Evolutionary conservation across 2,888 invertebrate genomes (phyloP).

Genomic region (Trichacis sp.): DNA sequence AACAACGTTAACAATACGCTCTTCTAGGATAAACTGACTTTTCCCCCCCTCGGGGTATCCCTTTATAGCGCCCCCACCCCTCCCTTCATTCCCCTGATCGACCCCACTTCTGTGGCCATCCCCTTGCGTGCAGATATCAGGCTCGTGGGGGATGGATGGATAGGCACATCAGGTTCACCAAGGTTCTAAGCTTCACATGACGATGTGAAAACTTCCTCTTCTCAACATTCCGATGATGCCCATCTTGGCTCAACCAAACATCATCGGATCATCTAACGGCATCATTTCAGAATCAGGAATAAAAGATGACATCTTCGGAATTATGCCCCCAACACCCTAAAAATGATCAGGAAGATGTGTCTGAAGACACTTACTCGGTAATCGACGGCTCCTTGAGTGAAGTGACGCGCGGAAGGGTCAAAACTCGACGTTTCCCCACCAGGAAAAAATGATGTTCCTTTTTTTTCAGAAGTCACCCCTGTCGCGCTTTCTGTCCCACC

Average conservation of each 20-base stretch:
- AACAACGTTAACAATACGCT: constrained; percentile 63
- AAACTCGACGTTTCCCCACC: constrained; percentile 16
- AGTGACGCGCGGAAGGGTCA: constrained; percentile 3
- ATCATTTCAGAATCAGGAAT: no score
- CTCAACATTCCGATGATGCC: no score
- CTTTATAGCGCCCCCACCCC: constrained; percentile 69
- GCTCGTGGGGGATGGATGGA: constrained; percentile 51
- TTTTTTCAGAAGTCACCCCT: constrained; percentile 46
- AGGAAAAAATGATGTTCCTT: constrained; percentile 48
- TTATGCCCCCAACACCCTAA: no score
- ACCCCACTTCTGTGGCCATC: constrained; percentile 52
- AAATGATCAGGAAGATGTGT: no score
- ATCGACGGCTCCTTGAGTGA: not conserved
- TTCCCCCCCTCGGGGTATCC: constrained; percentile 65
- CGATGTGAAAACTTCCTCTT: constrained; percentile 56
- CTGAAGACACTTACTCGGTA: no score
- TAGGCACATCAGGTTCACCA: constrained; percentile 45
- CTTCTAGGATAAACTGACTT: constrained; percentile 67
- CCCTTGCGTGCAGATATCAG: constrained; percentile 48
- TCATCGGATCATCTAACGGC: no score
- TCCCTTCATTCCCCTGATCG: constrained; percentile 53
- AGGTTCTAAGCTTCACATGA: constrained; percentile 50
- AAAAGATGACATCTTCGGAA: no score
- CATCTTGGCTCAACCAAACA: no score
- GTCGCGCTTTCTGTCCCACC: constrained; percentile 53